Evolutionary conservation across 2,888 invertebrate genomes (phyloP).

Genomic region (Baccha elongata): DNA sequence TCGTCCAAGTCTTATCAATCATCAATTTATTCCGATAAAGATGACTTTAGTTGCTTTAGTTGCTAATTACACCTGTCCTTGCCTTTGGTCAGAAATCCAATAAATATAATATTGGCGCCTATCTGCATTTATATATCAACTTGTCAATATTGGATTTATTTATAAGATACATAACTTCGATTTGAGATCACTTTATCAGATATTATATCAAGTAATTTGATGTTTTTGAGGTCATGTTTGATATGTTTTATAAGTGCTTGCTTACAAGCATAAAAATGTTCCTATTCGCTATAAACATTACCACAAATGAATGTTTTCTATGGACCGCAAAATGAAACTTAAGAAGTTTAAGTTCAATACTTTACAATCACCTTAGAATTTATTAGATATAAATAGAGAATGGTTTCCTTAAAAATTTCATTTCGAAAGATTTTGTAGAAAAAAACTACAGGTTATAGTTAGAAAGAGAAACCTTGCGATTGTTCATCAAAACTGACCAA

Average conservation of each 20-base stretch:
- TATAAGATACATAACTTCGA: slow-evolving; percentile 22
- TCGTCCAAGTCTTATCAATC: slow-evolving; percentile 18
- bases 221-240: slow-evolving; percentile 61
- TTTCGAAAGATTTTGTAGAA: too few species aligned
- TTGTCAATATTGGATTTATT: slow-evolving; percentile 35
- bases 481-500: too few species aligned
- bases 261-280: slow-evolving; percentile 29
- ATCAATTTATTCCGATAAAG: slow-evolving; percentile 1
- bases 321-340: background rate
- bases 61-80: background rate
- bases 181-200: slow-evolving; percentile 24
- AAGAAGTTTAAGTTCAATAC: slow-evolving; percentile 1
- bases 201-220: slow-evolving; percentile 37
- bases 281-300: slow-evolving; percentile 9
- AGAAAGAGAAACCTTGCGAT: too few species aligned
- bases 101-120: slow-evolving; percentile 17
- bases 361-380: background rate
- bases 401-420: background rate
- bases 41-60: slow-evolving; percentile 7
- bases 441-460: too few species aligned
- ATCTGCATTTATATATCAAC: slow-evolving; percentile 35
- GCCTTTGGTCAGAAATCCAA: slow-evolving; percentile 26
- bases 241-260: slow-evolving; percentile 21
- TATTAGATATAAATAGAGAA: background rate
- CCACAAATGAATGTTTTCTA: slow-evolving; percentile 31